A percentile compares a stretch with the other conserved stretches of the same genome.
Conservation (phyloP, 2,888 invertebrate species). For the Bellardia pandia region DNA sequence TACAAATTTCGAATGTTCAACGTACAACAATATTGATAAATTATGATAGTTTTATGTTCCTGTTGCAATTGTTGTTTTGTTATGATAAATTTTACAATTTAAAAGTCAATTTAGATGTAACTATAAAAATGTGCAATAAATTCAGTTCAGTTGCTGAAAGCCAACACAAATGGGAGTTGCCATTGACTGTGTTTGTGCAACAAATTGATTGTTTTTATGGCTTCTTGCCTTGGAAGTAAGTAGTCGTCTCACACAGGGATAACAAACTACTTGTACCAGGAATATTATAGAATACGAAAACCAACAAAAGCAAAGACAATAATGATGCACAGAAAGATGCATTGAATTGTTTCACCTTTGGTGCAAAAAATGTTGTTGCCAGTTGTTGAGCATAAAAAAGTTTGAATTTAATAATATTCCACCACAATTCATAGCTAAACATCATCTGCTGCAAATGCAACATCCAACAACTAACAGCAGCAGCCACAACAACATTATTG, state of each 20-base stretch:
- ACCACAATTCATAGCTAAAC: slow-evolving; percentile 40
- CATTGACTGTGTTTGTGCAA: slow-evolving; percentile 72
- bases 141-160: slow-evolving; percentile 78
- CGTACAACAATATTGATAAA: slow-evolving; percentile 60
- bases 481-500: slow-evolving; percentile 10
- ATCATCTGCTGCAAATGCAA: slow-evolving; percentile 1
- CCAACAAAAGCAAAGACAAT: slow-evolving; percentile 3
- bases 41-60: slow-evolving; percentile 47
- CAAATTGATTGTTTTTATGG: slow-evolving; percentile 73
- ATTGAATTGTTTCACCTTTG: slow-evolving; percentile 70
- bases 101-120: slow-evolving; percentile 84
- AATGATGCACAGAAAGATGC: slow-evolving; percentile 38
- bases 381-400: slow-evolving; percentile 28
- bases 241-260: slow-evolving; percentile 14
- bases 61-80: slow-evolving; percentile 73
- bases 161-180: slow-evolving; percentile 74
- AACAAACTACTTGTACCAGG: slow-evolving; percentile 29
- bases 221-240: slow-evolving; percentile 41
- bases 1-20: slow-evolving; percentile 59
- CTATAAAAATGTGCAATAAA: slow-evolving; percentile 83
- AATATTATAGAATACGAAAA: slow-evolving; percentile 20
- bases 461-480: neutral
- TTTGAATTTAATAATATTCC: slow-evolving; percentile 16
- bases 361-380: slow-evolving; percentile 71
- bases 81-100: slow-evolving; percentile 83